A percentile compares a stretch with the other conserved stretches of the same genome.
phyloP scores from a whole-genome alignment of 2,888 invertebrate species.

The Atrina japonica region DNA sequence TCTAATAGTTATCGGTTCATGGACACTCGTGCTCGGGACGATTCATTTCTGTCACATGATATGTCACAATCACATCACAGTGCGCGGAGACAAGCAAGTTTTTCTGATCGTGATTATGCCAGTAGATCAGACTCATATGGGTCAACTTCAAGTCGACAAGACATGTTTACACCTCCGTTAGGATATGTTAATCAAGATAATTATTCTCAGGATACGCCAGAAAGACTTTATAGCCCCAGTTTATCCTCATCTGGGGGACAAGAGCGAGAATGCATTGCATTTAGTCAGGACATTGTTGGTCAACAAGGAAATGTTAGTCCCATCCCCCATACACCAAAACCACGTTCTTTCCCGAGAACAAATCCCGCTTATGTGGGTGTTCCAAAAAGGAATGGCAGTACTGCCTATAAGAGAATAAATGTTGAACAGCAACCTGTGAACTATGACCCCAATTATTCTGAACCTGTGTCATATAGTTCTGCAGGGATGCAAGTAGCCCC shows the following conservation, averaged over 20 bases:
- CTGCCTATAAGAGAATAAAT: constrained; percentile 71
- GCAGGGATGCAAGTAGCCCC: constrained; percentile 71
- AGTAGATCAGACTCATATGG: constrained; percentile 63
- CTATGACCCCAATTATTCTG: constrained; percentile 55
- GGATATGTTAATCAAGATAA: constrained; percentile 49
- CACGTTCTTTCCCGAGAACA: constrained; percentile 78
- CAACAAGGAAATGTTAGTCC: constrained; percentile 72
- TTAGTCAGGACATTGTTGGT: constrained; percentile 73
- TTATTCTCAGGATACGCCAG: constrained; percentile 47
- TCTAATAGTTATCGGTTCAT: constrained; percentile 54
- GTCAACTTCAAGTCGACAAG: constrained; percentile 49
- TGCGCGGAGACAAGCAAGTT: constrained; percentile 55
- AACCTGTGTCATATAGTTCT: constrained; percentile 38
- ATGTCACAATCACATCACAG: constrained; percentile 47
- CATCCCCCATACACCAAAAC: constrained; percentile 71
- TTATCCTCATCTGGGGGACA: constrained; percentile 38
- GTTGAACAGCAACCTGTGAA: constrained; percentile 58
- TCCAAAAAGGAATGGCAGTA: constrained; percentile 65
- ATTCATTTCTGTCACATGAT: constrained; percentile 52
- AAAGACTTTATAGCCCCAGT: constrained; percentile 48
- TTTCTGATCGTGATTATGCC: constrained; percentile 57
- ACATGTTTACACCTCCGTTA: constrained; percentile 56
- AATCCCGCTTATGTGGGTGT: constrained; percentile 79
- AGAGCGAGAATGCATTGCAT: constrained; percentile 68
- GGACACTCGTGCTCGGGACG: constrained; percentile 50